These are phyloP conservation scores for Pollenia angustigena DNA, from an alignment of 2,888 invertebrate genomes.

Conservation along the genomic window DNA sequence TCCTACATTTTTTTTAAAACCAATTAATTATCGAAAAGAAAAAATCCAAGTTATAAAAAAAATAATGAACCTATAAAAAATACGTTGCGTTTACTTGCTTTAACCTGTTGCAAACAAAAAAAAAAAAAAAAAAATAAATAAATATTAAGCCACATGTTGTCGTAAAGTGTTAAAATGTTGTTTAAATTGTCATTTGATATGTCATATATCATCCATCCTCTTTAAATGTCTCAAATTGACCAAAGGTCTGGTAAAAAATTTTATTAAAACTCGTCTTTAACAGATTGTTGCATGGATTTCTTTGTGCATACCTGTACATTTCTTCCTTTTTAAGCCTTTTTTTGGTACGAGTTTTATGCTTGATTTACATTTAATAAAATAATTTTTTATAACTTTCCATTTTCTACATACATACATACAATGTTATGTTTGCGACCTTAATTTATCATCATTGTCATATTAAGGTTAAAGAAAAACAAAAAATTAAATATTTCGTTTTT, in stretches of 20 bases:
- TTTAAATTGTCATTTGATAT: slow-evolving; percentile 70
- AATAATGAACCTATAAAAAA: slow-evolving; percentile 17
- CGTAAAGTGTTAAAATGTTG: slow-evolving; percentile 62
- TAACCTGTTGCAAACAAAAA: slow-evolving; percentile 5
- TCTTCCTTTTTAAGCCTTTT: slow-evolving; percentile 8
- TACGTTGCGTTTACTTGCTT: slow-evolving; percentile 23
- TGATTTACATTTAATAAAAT: slow-evolving; percentile 47
- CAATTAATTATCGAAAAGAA: slow-evolving; percentile 66
- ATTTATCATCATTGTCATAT: slow-evolving; percentile 20
- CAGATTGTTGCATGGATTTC: slow-evolving; percentile 43
- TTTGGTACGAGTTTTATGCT: slow-evolving; percentile 40
- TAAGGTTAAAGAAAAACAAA: not conserved
- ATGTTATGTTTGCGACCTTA: slow-evolving; percentile 3
- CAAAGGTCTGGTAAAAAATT: slow-evolving; percentile 35
- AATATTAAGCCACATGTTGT: slow-evolving; percentile 66
- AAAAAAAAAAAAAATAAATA: slow-evolving; percentile 16
- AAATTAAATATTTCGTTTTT: not conserved
- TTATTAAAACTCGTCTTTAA: slow-evolving; percentile 33
- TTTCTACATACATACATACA: not conserved
- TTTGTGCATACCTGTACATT: not conserved
- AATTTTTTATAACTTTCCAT: slow-evolving; percentile 44
- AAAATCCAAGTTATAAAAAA: slow-evolving; percentile 34
- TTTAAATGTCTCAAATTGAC: slow-evolving; percentile 63
- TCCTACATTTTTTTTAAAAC: slow-evolving; percentile 54
- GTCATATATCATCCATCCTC: slow-evolving; percentile 57